Base-by-base conservation (phyloP, 2,797 vertebrate genomes). In the Jordanella pulchra region DNA sequence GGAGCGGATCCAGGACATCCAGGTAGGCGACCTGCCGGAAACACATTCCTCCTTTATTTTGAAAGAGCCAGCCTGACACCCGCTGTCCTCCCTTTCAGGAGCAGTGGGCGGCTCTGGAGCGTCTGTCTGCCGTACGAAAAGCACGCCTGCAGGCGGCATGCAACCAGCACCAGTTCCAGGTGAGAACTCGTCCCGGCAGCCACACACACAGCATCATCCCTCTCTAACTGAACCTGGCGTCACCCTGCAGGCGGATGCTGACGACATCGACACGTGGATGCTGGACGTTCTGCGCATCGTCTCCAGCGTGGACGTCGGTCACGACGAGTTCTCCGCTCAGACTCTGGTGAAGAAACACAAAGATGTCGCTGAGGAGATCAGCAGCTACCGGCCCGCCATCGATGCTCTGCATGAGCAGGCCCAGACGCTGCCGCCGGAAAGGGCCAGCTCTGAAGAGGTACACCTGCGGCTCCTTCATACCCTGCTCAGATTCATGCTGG, bases 311-410 rank as follows among this genome's bases (percentile, higher is more conserved):
- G 98, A 99, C 0, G 97, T 99, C 45, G 98, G 98, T 71, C 98
- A 99, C 0, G 97, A 99, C 6, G 98, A 99, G 86, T 99, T 97
- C 92, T 99, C 98, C 77, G 95, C 98, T 0, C 98, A 99, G 91
- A 95, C 98, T 12, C 93, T 99, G 92, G 97, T 98, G 65, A 99
- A 96, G 94, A 99, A 99, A 67, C 98, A 99, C 94, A 99, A 99
- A 81, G 98, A 98, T 1, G 97, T 98, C 18, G 96, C 96, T 0
- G 96, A 98, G 80, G 98, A 99, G 91, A 97, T 99, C 25, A 84
- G 87, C 76, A 97, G 95, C 92, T 99, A 99, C 90, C 91, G 96
- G 70, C 95, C 96, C 0, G 96, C 94, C 80, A 96, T 99, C 0
- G 97, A 97, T 73, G 93, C 96, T 0, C 95, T 99, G 65, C 97